Evolutionary conservation across 2,797 vertebrate genomes (phyloP), one percentile per base, ranked within the genome.

Genomic region (Chloroceryle amazona): DNA sequence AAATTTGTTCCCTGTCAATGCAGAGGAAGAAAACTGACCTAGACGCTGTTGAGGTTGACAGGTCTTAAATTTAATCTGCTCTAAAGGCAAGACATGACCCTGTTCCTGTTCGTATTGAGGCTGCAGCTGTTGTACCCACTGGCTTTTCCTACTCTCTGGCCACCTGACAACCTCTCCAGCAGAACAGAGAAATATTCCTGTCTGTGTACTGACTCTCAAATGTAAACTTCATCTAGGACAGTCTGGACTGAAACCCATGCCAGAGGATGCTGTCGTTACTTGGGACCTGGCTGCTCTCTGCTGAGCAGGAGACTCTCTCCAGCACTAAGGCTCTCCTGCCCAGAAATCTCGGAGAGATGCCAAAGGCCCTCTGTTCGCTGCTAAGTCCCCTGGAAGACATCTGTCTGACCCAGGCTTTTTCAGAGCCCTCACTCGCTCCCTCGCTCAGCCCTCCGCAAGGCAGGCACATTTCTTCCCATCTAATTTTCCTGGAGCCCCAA

Each of bases 41-140:
- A 63, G 55, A 92, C 0, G 0, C 63, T 3, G 0, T 46, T 85
- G 72, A 89, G 78, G 71, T 52, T 92, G 95, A 93, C 89, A 93
- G 78, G 74, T 76, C 71, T 92, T 96, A 91, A 89, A 96, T 96
- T 82, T 78, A 71, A 78, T 89, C 83, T 80, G 28, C 37, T 85
- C 63, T 65, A 71, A 92, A 95, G 71, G 86, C 60, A 80, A 37
- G 10, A 51, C 0, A 0, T 80, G 74, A 85, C 86, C 71, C 29
- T 20, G 10, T 54, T 92, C 35, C 63, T 85, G 55, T n/a, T n/a
- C 0, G 0, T 44, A 66, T 31, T 67, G 57, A 70, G 63, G 71
- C 86, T 92, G 80, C 94, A 97, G 90, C 82, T 97, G 93, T 79
- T 96, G 84, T 80, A 86, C 47, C 76, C 82, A 68, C 65, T 71